Percentiles rank a stretch among this genome's conserved stretches.
phyloP scores from a whole-genome alignment of 2,113 vertebrate species.

The Cynopterus brachyotis region DNA sequence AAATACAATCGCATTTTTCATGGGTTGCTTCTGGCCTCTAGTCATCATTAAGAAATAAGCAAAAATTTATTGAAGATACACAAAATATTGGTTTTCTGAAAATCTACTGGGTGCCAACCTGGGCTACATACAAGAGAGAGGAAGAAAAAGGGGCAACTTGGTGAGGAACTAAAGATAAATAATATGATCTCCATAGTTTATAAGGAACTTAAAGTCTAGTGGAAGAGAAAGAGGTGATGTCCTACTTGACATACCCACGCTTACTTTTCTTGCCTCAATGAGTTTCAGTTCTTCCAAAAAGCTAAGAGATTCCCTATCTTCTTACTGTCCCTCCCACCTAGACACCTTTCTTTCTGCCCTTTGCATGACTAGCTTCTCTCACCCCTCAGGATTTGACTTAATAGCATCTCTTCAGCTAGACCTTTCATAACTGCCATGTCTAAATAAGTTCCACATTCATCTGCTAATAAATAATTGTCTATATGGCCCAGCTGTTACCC shows the following conservation, averaged over 20 bases:
- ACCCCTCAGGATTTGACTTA: background rate
- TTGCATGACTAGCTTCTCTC: background rate
- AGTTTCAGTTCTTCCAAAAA: background rate
- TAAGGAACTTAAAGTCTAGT: background rate
- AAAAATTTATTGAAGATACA: background rate
- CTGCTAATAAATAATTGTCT: background rate
- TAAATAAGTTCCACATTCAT: background rate
- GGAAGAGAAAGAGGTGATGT: background rate
- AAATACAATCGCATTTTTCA: background rate
- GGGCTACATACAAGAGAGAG: accelerated
- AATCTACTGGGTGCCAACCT: background rate
- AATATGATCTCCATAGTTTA: background rate
- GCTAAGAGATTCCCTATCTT: background rate
- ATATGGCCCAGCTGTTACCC: background rate
- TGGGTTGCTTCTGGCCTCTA: background rate
- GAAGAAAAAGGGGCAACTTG: accelerated
- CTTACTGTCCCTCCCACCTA: background rate
- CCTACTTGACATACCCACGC: background rate
- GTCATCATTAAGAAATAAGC: background rate
- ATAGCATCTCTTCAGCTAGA: background rate
- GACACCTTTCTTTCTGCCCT: background rate
- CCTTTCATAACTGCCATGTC: background rate
- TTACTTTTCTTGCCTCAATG: background rate
- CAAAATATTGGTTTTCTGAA: background rate
- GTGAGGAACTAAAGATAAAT: background rate